Conservation (phyloP, 2,888 invertebrate species). For the Leucania comma region DNA sequence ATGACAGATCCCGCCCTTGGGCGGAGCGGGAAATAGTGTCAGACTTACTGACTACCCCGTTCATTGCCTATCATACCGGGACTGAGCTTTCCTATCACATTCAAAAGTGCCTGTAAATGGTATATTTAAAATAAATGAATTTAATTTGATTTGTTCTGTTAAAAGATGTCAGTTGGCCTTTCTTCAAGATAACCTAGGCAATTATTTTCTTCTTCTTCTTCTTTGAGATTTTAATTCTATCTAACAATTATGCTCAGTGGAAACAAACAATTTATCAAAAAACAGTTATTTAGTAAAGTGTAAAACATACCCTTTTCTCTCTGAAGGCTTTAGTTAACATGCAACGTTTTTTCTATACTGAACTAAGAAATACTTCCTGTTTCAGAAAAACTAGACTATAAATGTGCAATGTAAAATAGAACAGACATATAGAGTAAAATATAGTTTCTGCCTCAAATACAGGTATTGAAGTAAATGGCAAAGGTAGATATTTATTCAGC, state of each 20-base stretch:
- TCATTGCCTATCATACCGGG: no score
- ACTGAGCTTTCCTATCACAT: no score
- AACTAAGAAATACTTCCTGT: constrained; percentile 44
- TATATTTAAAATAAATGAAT: no score
- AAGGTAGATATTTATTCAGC: constrained; percentile 54
- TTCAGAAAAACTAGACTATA: constrained; percentile 33
- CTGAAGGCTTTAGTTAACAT: constrained; percentile 29
- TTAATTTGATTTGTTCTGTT: no score
- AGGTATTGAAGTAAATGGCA: constrained; percentile 53
- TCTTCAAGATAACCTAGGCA: no score
- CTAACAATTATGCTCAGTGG: neutral
- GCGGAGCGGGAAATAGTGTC: no score
- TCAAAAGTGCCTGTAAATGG: no score
- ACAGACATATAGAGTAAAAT: constrained; percentile 8
- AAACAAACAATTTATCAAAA: constrained; percentile 35
- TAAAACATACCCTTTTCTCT: constrained; percentile 28
- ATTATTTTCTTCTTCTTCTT: no score
- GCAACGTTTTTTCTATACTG: constrained; percentile 54
- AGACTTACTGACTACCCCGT: no score
- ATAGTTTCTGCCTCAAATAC: constrained; percentile 8
- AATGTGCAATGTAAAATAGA: constrained; percentile 27
- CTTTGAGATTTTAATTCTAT: neutral
- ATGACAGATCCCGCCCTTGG: no score
- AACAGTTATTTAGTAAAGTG: constrained; percentile 41
- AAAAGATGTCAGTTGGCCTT: no score